A percentile compares a stretch with the other conserved stretches of the same genome.
Conservation (phyloP, 2,888 invertebrate genomes). For the Drosophila ezoana region DNA sequence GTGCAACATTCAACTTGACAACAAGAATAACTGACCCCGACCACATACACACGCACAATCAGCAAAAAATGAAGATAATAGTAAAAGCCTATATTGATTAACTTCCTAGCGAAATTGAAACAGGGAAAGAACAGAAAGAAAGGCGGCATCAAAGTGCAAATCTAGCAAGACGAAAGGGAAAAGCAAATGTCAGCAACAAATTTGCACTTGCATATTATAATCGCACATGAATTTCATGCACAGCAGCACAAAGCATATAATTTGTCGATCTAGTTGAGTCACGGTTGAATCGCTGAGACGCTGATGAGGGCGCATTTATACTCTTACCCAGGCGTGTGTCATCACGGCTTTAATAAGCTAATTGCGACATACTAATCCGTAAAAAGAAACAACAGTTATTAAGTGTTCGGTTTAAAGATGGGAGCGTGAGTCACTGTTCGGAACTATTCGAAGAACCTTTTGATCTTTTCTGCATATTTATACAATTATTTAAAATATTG, state of each 20-base stretch:
- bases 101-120: conserved; percentile 9
- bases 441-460: no score
- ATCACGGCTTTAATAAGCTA: neutral
- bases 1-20: conserved; percentile 6
- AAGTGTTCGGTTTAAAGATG: neutral
- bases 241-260: conserved; percentile 23
- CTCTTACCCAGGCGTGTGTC: conserved; percentile 11
- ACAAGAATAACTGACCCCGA: conserved; percentile 14
- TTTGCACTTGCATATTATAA: neutral
- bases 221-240: neutral
- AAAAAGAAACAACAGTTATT: neutral
- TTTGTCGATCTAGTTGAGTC: conserved; percentile 55
- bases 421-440: neutral
- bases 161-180: neutral
- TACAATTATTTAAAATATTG: neutral
- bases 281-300: conserved; percentile 30
- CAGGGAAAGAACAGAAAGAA: conserved; percentile 43
- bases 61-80: conserved; percentile 20
- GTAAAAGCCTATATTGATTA: conserved; percentile 41
- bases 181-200: conserved; percentile 17
- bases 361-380: neutral
- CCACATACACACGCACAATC: conserved; percentile 1
- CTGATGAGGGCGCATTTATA: conserved; percentile 32
- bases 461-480: no score
- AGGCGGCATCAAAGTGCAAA: no score